These are phyloP conservation scores for Ladona fulva DNA, from an alignment of 1,140 invertebrate species.

Conservation along the genomic window DNA sequence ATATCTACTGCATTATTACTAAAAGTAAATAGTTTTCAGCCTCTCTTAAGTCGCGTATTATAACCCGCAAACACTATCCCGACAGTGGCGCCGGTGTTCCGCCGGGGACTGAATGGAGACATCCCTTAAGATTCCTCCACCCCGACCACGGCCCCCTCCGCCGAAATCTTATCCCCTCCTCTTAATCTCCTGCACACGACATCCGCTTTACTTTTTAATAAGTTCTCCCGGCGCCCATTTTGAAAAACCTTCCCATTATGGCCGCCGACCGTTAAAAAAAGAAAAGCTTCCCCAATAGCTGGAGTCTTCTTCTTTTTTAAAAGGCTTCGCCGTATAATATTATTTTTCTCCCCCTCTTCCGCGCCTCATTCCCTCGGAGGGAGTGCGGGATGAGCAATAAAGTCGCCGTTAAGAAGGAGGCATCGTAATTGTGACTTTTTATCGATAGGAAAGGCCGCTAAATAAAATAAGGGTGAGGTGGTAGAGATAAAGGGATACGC, in stretches of 20 bases:
- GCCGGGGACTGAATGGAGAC: not conserved
- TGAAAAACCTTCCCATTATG: not conserved
- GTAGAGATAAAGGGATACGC: not conserved
- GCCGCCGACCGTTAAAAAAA: slow-evolving; percentile 6
- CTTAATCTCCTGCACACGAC: not conserved
- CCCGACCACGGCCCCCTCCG: not conserved
- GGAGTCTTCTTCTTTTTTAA: not conserved
- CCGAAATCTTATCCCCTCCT: not conserved
- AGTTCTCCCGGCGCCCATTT: slow-evolving; percentile 1
- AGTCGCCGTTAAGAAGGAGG: not conserved
- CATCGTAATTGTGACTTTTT: not conserved
- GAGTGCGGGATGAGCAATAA: not conserved
- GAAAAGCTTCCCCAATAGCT: not conserved
- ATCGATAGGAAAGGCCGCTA: not conserved
- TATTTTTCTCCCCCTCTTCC: not conserved
- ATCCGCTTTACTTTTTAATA: slow-evolving; percentile 10
- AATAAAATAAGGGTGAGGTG: not conserved
- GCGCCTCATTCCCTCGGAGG: not conserved
- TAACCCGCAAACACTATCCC: too few relatives aligned
- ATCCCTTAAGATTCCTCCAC: not conserved
- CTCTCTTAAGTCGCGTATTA: too few relatives aligned
- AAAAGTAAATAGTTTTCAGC: too few relatives aligned
- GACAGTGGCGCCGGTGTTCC: too few relatives aligned
- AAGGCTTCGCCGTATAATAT: not conserved
- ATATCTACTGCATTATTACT: too few relatives aligned